These are phyloP conservation scores for Echiichthys vipera DNA, from an alignment of 2,797 vertebrate genomes.

Conservation along the genomic window DNA sequence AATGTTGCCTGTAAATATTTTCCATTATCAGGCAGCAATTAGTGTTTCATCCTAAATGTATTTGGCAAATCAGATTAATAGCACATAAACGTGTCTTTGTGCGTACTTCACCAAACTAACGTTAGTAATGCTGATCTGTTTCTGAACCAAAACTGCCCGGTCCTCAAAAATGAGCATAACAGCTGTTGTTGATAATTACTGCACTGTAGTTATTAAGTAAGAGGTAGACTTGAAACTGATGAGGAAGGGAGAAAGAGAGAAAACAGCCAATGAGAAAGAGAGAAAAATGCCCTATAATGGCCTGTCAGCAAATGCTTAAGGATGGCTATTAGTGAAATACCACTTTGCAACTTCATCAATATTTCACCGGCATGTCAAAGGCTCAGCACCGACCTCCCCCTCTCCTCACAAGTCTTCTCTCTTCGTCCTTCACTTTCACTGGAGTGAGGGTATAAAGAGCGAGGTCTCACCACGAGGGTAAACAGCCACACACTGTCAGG, in stretches of 20 bases:
- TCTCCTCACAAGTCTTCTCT: constrained; percentile 30
- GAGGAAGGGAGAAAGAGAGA: constrained; percentile 17
- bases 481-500: constrained; percentile 12
- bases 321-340: constrained; percentile 75
- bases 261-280: constrained; percentile 49
- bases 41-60: not conserved
- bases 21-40: constrained; percentile 8
- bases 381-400: constrained; percentile 41
- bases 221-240: constrained; percentile 39
- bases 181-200: constrained; percentile 65
- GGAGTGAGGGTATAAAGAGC: not conserved
- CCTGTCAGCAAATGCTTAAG: constrained; percentile 73
- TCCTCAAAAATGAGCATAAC: constrained; percentile 38
- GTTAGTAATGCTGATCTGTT: constrained; percentile 37
- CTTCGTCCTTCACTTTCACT: not conserved
- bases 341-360: constrained; percentile 79
- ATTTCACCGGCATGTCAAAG: constrained; percentile 72
- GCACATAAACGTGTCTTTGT: not conserved
- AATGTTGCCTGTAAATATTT: constrained; percentile 1
- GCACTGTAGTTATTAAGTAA: constrained; percentile 51
- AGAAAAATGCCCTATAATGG: constrained; percentile 60
- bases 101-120: not conserved
- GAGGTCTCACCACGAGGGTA: constrained; percentile 18
- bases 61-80: constrained; percentile 7
- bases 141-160: constrained; percentile 24